Evolutionary conservation across 2,113 vertebrate species (phyloP).

Genomic region (Leptobrachium leishanense): DNA sequence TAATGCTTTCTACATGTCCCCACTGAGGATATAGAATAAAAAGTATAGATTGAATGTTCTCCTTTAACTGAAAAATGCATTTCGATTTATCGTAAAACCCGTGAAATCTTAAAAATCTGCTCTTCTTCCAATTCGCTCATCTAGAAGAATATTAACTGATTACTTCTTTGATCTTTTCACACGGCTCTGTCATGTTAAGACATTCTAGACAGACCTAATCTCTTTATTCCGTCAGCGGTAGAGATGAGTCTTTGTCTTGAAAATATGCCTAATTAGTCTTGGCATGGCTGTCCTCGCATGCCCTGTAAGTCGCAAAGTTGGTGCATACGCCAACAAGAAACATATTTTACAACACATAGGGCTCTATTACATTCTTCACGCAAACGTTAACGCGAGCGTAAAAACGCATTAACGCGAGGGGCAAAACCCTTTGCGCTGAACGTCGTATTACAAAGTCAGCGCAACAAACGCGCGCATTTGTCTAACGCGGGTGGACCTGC

Average conservation of each 20-base stretch:
- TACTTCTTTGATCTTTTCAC: slow-evolving; percentile 31
- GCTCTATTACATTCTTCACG: too few relatives aligned
- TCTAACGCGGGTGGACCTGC: too few relatives aligned
- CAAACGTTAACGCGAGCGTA: too few relatives aligned
- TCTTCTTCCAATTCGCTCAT: slow-evolving; percentile 14
- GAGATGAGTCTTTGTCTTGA: slow-evolving; percentile 19
- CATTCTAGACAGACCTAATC: slow-evolving; percentile 26
- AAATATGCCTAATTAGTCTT: slow-evolving; percentile 16
- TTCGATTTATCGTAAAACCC: background rate
- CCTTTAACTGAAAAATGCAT: too few relatives aligned
- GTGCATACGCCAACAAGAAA: slow-evolving; percentile 1
- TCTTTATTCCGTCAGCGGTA: slow-evolving; percentile 31
- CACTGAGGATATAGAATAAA: too few relatives aligned
- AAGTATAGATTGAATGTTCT: too few relatives aligned
- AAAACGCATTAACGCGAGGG: too few relatives aligned
- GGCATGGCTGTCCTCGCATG: background rate
- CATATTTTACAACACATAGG: too few relatives aligned
- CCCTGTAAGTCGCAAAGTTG: slow-evolving; percentile 4
- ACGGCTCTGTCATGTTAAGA: slow-evolving; percentile 25
- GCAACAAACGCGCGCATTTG: too few relatives aligned
- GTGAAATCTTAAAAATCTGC: background rate
- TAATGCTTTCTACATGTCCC: too few relatives aligned
- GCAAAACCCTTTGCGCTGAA: too few relatives aligned
- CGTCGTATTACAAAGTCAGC: too few relatives aligned
- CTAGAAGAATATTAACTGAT: slow-evolving; percentile 27